Percentiles rank a stretch among this genome's conserved stretches.
Evolutionary conservation across 1,140 invertebrate species (phyloP).

Genomic region (Drosophila grimshawi): DNA sequence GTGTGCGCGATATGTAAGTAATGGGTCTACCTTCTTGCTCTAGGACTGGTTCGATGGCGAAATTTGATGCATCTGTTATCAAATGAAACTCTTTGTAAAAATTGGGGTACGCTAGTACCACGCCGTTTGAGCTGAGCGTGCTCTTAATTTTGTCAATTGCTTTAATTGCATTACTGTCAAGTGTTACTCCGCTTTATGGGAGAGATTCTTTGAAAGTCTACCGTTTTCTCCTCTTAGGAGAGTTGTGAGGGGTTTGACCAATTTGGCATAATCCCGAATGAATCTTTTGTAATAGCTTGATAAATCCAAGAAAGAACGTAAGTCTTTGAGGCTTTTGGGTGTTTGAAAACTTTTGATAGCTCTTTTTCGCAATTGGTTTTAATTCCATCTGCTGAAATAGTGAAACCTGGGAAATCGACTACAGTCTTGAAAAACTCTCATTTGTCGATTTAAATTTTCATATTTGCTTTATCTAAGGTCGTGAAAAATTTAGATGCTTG

Average conservation of each 20-base stretch:
- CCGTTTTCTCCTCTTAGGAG: too few relatives aligned
- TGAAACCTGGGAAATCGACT: background rate
- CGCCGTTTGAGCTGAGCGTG: background rate
- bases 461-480: background rate
- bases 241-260: background rate
- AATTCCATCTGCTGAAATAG: background rate
- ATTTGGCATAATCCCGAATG: slow-evolving; percentile 1
- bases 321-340: background rate
- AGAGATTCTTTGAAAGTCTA: background rate
- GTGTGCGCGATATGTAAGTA: background rate
- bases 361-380: background rate
- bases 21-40: background rate
- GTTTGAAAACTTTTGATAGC: background rate
- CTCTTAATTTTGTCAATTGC: slow-evolving; percentile 1
- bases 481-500: background rate
- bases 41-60: background rate
- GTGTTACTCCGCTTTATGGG: background rate
- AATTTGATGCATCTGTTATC: slow-evolving; percentile 9
- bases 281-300: background rate
- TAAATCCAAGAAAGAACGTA: background rate
- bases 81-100: background rate
- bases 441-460: background rate
- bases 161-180: background rate
- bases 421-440: background rate
- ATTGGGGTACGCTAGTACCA: background rate